These are phyloP conservation scores for Eustalomyia histrio DNA, from an alignment of 2,888 invertebrate genomes.

Conservation along the genomic window DNA sequence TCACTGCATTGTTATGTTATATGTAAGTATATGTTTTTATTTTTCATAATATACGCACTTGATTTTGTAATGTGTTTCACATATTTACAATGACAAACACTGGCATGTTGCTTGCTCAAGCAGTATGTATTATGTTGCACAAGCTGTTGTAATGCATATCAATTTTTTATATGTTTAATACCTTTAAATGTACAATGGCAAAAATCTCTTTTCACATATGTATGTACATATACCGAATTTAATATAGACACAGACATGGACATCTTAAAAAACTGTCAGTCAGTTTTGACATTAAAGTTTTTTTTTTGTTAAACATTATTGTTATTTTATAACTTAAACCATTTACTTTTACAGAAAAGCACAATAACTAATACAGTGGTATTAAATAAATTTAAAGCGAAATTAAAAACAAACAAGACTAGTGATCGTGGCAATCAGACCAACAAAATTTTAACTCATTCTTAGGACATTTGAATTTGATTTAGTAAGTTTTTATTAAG, in stretches of 20 bases:
- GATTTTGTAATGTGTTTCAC: constrained; percentile 41
- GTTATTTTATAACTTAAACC: constrained; percentile 48
- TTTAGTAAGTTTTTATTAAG: too few relatives aligned
- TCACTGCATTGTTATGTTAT: constrained; percentile 9
- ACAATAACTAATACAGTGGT: constrained; percentile 7
- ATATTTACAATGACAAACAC: constrained; percentile 37
- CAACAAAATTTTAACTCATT: too few relatives aligned
- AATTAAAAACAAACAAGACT: not conserved
- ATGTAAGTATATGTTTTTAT: constrained; percentile 1
- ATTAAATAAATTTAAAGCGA: too few relatives aligned
- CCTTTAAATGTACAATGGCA: constrained; percentile 12
- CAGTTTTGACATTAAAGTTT: constrained; percentile 39
- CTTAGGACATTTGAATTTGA: too few relatives aligned
- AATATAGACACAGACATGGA: not conserved
- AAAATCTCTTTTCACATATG: not conserved
- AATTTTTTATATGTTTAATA: constrained; percentile 54
- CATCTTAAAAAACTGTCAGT: constrained; percentile 41
- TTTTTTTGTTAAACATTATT: constrained; percentile 35
- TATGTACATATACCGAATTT: constrained; percentile 4
- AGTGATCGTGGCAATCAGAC: too few relatives aligned
- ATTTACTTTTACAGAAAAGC: not conserved
- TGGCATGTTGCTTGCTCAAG: constrained; percentile 29
- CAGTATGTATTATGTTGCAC: constrained; percentile 41
- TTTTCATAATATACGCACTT: constrained; percentile 51
- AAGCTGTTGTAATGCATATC: constrained; percentile 50